These are phyloP conservation scores for Melieria crassipennis DNA, from an alignment of 2,888 invertebrate genomes.

Conservation along the genomic window DNA sequence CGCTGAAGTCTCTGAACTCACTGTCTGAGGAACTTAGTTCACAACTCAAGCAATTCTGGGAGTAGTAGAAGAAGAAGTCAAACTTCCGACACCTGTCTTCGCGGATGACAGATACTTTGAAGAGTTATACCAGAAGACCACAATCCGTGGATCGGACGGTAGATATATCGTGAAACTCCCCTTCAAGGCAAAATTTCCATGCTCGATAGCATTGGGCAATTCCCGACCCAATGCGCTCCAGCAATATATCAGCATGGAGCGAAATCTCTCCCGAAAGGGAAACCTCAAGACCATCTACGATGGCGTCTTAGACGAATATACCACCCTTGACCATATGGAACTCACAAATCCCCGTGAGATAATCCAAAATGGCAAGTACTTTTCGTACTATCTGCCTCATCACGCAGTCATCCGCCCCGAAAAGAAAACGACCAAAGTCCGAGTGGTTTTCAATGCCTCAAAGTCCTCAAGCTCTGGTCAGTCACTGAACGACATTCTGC, in stretches of 20 bases:
- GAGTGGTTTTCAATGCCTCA: slow-evolving; percentile 43
- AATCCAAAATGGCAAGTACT: slow-evolving; percentile 7
- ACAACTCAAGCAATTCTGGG: too few species aligned
- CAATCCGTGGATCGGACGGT: slow-evolving; percentile 5
- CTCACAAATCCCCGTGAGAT: slow-evolving; percentile 13
- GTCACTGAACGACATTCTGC: slow-evolving; percentile 35
- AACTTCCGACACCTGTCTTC: too few species aligned
- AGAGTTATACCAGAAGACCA: slow-evolving; percentile 11
- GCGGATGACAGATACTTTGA: slow-evolving; percentile 16
- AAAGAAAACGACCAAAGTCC: slow-evolving; percentile 36
- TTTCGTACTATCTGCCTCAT: slow-evolving; percentile 34
- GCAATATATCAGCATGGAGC: slow-evolving; percentile 6
- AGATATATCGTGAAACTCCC: slow-evolving; percentile 22
- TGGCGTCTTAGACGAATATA: slow-evolving; percentile 26
- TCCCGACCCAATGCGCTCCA: background rate
- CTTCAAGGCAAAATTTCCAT: slow-evolving; percentile 20
- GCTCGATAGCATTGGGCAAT: slow-evolving; percentile 6
- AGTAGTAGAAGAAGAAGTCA: too few species aligned
- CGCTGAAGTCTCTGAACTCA: too few species aligned
- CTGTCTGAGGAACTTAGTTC: too few species aligned
- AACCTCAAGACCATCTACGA: background rate
- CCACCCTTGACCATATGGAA: slow-evolving; percentile 29
- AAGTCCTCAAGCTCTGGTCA: slow-evolving; percentile 28
- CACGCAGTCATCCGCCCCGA: slow-evolving; percentile 38
- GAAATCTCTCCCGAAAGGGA: background rate